Evolutionary conservation across 2,113 vertebrate genomes (phyloP).

Genomic region (Lophotis ruficrista): DNA sequence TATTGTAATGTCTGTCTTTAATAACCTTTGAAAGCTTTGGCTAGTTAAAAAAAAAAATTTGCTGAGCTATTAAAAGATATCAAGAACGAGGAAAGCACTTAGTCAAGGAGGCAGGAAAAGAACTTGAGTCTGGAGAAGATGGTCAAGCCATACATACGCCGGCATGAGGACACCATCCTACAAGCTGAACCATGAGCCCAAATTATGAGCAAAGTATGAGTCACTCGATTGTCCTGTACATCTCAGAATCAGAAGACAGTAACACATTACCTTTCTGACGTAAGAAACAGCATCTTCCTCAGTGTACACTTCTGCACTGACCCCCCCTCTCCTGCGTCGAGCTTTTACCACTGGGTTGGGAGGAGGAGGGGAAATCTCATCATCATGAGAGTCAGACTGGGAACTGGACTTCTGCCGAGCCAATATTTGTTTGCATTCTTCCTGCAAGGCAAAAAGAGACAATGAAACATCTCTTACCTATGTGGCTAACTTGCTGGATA

Average conservation of each 20-base stretch:
- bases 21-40: background rate
- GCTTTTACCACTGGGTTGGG: constrained; percentile 93
- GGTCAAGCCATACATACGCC: too few relatives aligned
- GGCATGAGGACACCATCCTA: background rate
- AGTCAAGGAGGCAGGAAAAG: background rate
- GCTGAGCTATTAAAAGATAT: background rate
- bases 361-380: constrained; percentile 91
- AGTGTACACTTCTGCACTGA: constrained; percentile 96
- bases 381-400: constrained; percentile 92
- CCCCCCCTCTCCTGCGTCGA: constrained; percentile 88
- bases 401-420: constrained; percentile 95
- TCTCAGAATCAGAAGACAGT: background rate
- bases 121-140: background rate
- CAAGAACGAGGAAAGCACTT: background rate
- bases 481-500: background rate
- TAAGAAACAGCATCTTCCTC: constrained; percentile 98
- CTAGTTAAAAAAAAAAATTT: background rate
- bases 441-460: constrained; percentile 76
- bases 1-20: background rate
- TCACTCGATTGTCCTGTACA: accelerated
- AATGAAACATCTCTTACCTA: background rate
- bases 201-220: background rate
- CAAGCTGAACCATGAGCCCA: background rate
- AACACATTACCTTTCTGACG: constrained; percentile 87
- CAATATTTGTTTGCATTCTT: constrained; percentile 94